Conservation (phyloP, 2,113 vertebrate genomes). For the Xiphophorus maculatus region DNA sequence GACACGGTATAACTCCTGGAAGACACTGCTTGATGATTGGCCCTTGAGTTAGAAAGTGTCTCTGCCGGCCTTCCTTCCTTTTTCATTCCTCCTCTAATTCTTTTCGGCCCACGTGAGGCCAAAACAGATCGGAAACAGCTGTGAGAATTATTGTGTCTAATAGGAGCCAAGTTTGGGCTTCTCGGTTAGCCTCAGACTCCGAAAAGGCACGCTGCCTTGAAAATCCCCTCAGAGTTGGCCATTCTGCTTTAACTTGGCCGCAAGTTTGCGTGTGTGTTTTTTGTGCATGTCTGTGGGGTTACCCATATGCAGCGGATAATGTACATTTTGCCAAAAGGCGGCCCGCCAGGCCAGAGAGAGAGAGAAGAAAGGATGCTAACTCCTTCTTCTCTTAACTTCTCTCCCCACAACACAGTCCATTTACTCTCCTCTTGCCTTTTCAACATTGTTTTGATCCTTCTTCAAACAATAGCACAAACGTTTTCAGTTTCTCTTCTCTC, state of each 20-base stretch:
- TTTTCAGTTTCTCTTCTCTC: slow-evolving; percentile 16
- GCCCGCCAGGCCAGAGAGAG: slow-evolving; percentile 28
- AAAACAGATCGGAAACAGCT: slow-evolving; percentile 77
- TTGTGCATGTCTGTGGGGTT: slow-evolving; percentile 38
- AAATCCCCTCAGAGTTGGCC: slow-evolving; percentile 45
- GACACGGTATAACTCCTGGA: slow-evolving; percentile 35
- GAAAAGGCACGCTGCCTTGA: slow-evolving; percentile 16
- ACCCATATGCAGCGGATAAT: slow-evolving; percentile 64
- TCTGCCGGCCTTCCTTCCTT: slow-evolving; percentile 8
- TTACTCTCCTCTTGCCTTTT: slow-evolving; percentile 37
- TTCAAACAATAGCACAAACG: slow-evolving; percentile 38
- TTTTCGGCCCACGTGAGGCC: slow-evolving; percentile 41
- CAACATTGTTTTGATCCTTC: slow-evolving; percentile 30
- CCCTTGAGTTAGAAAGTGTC: slow-evolving; percentile 21
- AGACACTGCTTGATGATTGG: slow-evolving; percentile 3
- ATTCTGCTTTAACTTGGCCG: slow-evolving; percentile 50
- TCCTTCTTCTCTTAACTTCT: slow-evolving; percentile 43
- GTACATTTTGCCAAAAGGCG: slow-evolving; percentile 59
- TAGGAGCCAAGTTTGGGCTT: slow-evolving; percentile 43
- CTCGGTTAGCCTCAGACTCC: slow-evolving; percentile 44
- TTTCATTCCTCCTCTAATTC: slow-evolving; percentile 24
- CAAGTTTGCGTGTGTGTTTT: slow-evolving; percentile 7
- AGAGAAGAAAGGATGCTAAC: slow-evolving; percentile 45
- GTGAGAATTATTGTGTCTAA: slow-evolving; percentile 69
- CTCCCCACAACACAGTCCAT: slow-evolving; percentile 34